Base-by-base conservation (phyloP, 2,113 vertebrate genomes). In the Cathartes aura region DNA sequence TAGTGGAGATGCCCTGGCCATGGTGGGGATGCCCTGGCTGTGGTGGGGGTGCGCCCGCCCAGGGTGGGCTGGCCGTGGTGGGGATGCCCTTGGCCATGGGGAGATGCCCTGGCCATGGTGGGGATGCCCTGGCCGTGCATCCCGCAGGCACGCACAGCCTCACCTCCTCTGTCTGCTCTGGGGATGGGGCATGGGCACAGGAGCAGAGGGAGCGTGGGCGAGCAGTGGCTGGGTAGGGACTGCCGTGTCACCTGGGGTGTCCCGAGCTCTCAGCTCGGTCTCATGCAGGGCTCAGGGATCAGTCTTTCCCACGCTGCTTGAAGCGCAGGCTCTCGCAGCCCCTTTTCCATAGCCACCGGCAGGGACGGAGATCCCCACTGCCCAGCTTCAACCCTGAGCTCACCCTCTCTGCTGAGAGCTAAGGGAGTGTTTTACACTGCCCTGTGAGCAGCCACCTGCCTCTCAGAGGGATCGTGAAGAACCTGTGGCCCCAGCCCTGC, bases 21-120 rank as follows among this genome's bases (percentile, higher is more conserved):
- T 8, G 14, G 1, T 4, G 0, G 1, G 11, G 8, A 3, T 19
- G 5, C 5, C 8, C 8, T 75, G 40, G 14, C 42, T 0, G 0
- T 17, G 5, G 5, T 2, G 0, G 21, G 17, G 13, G 4, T 5
- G 1, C 2, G n/a, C n/a, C n/a, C n/a, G n/a, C n/a, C n/a, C n/a
- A n/a, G n/a, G n/a, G n/a, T n/a, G n/a, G n/a, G n/a, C 40, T 55
- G 60, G 24, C 12, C 2, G 0, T 20, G 24, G 4, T n/a, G 1
- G 2, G 11, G 8, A 8, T 63, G 29, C 3, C 11, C 48, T 70
- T 70, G 71, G 36, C 2, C 0, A 1, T 21, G 16, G 1, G 3
- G 15, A 15, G 32, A 26, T 40, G 36, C 14, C 22, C 14, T 60
- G 59, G n/a, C 15, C 7, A 3, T 34, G 29, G 15, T 29, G 17